These are phyloP conservation scores for Xestia rhomboidea DNA, from an alignment of 2,888 invertebrate genomes.

Conservation along the genomic window DNA sequence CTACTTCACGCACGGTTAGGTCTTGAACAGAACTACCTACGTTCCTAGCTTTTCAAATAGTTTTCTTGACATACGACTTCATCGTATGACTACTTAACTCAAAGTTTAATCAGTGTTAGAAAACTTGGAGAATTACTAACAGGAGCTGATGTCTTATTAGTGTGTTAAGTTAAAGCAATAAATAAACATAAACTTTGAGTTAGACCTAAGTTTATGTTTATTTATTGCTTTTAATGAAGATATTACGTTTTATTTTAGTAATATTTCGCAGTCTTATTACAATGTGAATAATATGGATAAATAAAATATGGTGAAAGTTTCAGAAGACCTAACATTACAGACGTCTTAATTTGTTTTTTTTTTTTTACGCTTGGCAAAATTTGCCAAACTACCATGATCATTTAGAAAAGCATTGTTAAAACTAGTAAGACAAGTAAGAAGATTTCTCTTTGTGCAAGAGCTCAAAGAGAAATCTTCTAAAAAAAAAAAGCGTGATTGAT, in stretches of 20 bases:
- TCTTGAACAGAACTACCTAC: neutral
- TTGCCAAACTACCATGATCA: neutral
- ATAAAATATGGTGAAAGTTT: neutral
- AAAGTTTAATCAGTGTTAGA: slow-evolving; percentile 30
- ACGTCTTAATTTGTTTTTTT: neutral
- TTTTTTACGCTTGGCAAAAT: neutral
- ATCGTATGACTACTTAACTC: slow-evolving; percentile 6
- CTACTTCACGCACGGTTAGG: neutral
- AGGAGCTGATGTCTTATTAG: slow-evolving; percentile 2
- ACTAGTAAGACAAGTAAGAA: neutral
- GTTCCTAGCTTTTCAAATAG: neutral
- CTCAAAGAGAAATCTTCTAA: no score
- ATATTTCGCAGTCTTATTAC: neutral
- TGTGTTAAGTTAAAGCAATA: slow-evolving; percentile 1
- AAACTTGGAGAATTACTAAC: slow-evolving; percentile 9
- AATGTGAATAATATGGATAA: neutral
- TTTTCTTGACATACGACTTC: neutral
- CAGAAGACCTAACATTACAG: neutral
- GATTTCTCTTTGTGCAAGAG: neutral
- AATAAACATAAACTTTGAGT: no score
- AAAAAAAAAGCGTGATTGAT: no score
- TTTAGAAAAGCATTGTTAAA: neutral
- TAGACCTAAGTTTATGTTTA: neutral
- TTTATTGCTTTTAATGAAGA: neutral
- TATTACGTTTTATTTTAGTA: neutral